A percentile compares a stretch with the other conserved stretches of the same genome.
phyloP scores from a whole-genome alignment of 2,113 vertebrate genomes.

The Coturnix japonica region DNA sequence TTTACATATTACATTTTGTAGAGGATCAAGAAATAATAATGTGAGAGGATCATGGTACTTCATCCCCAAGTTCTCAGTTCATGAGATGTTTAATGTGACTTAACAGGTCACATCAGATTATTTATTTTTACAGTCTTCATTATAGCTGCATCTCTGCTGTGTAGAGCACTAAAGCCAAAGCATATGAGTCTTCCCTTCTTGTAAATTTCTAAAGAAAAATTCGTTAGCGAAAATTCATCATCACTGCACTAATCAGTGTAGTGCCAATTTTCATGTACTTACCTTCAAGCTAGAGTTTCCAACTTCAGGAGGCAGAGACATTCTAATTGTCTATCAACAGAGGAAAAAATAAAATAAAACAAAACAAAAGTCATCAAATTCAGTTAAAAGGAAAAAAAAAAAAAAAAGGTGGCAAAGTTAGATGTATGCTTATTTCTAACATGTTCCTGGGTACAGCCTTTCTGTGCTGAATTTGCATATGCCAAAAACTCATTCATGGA shows the following conservation, averaged over 20 bases:
- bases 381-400: neutral
- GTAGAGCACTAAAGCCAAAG: neutral
- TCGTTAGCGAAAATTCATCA: neutral
- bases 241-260: neutral
- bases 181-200: neutral
- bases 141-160: neutral
- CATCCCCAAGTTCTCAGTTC: neutral
- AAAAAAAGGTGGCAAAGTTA: neutral
- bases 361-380: neutral
- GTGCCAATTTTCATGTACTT: neutral
- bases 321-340: neutral
- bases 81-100: neutral
- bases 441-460: neutral
- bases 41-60: neutral
- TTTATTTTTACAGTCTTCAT: neutral
- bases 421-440: neutral
- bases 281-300: neutral
- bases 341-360: neutral
- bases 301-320: neutral
- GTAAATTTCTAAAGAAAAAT: neutral
- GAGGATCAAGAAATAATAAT: neutral
- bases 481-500: neutral
- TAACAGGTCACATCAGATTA: rapidly evolving
- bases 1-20: neutral
- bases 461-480: neutral